These are phyloP conservation scores for Piscicola geometra DNA, from an alignment of 2,888 invertebrate genomes.

Conservation along the genomic window DNA sequence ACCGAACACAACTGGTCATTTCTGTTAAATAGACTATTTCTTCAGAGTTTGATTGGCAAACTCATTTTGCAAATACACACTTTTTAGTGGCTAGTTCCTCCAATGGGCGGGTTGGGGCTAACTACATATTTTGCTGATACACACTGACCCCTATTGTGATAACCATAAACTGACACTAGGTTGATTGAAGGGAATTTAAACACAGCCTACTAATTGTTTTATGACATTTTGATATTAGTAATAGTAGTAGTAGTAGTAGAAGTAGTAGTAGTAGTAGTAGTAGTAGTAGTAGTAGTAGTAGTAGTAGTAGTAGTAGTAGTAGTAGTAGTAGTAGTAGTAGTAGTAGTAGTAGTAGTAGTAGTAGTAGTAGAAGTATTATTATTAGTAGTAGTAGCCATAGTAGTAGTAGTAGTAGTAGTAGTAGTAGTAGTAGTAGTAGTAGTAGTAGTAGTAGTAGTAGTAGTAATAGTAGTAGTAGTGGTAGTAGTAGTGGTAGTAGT, in stretches of 20 bases:
- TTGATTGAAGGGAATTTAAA: too few species aligned
- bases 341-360: background rate
- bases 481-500: constrained; percentile 21
- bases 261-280: background rate
- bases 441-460: background rate
- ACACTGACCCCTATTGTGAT: too few species aligned
- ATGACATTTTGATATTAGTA: background rate
- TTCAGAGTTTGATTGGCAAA: too few species aligned
- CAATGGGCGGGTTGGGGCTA: too few species aligned
- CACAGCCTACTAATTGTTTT: too few species aligned
- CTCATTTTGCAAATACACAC: too few species aligned
- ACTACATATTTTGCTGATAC: too few species aligned
- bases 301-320: background rate
- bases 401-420: background rate
- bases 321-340: background rate
- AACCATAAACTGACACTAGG: too few species aligned
- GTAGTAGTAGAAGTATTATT: background rate
- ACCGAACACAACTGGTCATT: too few species aligned
- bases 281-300: background rate
- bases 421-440: background rate
- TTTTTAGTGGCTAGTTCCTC: too few species aligned
- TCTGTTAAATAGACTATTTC: too few species aligned
- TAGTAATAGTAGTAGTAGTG: background rate
- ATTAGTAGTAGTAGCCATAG: background rate
- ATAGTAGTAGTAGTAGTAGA: background rate